phyloP scores from a whole-genome alignment of 2,888 invertebrate species.

The Pyrrhia umbra region DNA sequence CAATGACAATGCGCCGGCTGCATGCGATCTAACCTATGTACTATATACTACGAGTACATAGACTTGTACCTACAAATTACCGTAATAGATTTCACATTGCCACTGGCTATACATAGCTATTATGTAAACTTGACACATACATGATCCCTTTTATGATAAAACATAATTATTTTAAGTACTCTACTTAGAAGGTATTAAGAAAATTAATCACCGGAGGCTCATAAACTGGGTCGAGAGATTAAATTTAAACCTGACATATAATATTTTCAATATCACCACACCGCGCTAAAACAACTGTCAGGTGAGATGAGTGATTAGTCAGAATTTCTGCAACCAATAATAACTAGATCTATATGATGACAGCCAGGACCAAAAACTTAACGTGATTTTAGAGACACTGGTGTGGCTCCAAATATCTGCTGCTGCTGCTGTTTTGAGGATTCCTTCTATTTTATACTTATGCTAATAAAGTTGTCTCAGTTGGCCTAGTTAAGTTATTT shows the following conservation, averaged over 20 bases:
- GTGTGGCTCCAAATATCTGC: no score
- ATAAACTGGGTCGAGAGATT: no score
- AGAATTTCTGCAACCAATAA: no score
- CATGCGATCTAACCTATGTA: neutral
- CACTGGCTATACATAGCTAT: neutral
- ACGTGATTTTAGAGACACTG: no score
- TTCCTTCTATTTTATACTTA: no score
- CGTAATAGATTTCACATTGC: conserved; percentile 15
- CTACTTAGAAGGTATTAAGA: neutral
- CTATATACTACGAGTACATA: neutral
- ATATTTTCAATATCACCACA: neutral
- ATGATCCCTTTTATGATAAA: neutral
- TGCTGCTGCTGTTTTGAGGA: no score
- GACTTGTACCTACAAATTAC: neutral
- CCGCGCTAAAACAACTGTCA: no score
- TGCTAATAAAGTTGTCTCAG: no score
- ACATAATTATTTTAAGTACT: neutral
- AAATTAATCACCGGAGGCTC: neutral
- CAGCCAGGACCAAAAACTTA: no score
- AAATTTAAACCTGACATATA: neutral
- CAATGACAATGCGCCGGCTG: conserved; percentile 15
- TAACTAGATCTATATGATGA: no score
- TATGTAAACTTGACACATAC: conserved; percentile 13
- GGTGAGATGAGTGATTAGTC: no score
- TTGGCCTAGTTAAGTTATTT: no score